phyloP scores from a whole-genome alignment of 1,140 invertebrate species.

The Coptotermes formosanus region DNA sequence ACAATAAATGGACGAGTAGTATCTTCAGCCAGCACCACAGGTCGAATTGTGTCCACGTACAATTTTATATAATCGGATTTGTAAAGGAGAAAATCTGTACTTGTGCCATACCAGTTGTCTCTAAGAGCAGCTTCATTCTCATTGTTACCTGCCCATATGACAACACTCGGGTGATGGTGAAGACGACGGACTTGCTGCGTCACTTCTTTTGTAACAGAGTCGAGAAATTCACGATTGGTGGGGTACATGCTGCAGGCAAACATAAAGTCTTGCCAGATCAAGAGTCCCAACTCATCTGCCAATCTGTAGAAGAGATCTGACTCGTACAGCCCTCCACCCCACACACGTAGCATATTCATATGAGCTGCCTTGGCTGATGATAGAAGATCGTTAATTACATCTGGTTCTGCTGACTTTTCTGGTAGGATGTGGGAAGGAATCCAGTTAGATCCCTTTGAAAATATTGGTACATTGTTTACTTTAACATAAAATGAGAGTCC shows the following conservation, averaged over 20 bases:
- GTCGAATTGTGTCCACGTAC: slow-evolving; percentile 77
- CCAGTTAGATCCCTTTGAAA: slow-evolving; percentile 95
- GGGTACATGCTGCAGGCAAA: slow-evolving; percentile 98
- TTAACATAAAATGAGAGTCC: slow-evolving; percentile 77
- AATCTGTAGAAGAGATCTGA: slow-evolving; percentile 82
- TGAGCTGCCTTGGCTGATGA: slow-evolving; percentile 71
- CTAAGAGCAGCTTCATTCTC: slow-evolving; percentile 92
- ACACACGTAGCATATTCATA: slow-evolving; percentile 94
- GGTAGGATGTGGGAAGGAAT: slow-evolving; percentile 89
- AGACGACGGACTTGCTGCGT: slow-evolving; percentile 80
- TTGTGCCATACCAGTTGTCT: slow-evolving; percentile 78
- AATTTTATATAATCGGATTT: slow-evolving; percentile 82
- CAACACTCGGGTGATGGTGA: slow-evolving; percentile 85
- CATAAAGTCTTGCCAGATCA: slow-evolving; percentile 95
- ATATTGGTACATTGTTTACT: slow-evolving; percentile 86
- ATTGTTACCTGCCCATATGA: slow-evolving; percentile 94
- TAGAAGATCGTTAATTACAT: slow-evolving; percentile 60
- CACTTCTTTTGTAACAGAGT: slow-evolving; percentile 74
- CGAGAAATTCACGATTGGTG: slow-evolving; percentile 66
- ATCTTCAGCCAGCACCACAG: slow-evolving; percentile 64
- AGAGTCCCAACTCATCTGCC: slow-evolving; percentile 76
- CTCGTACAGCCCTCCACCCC: slow-evolving; percentile 97
- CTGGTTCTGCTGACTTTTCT: slow-evolving; percentile 60
- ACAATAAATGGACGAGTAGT: slow-evolving; percentile 65
- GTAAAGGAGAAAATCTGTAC: slow-evolving; percentile 56